These are phyloP conservation scores for Cisticola juncidis DNA, from an alignment of 2,113 vertebrate species.

Conservation along the genomic window DNA sequence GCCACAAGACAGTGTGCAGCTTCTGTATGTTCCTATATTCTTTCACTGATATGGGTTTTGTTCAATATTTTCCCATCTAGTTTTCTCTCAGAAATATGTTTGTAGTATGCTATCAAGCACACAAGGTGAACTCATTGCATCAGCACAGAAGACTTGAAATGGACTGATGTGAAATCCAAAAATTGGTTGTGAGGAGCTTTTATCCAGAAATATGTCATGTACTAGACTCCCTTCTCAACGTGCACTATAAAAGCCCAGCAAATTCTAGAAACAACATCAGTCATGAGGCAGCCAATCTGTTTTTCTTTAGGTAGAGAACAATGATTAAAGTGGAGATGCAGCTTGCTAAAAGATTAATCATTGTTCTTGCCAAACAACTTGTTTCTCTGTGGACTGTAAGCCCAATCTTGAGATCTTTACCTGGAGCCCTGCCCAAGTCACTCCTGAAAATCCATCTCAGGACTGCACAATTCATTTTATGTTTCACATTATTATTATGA, in stretches of 20 bases:
- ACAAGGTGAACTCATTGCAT: background rate
- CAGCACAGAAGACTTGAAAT: background rate
- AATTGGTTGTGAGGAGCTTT: background rate
- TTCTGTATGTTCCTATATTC: background rate
- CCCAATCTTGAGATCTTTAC: background rate
- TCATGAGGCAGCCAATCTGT: background rate
- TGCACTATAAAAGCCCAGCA: background rate
- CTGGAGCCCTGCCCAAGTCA: background rate
- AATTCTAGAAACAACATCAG: background rate
- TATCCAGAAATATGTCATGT: background rate
- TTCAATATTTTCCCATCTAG: rapidly evolving
- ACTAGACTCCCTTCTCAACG: background rate
- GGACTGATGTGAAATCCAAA: background rate
- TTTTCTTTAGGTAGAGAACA: background rate
- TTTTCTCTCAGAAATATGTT: background rate
- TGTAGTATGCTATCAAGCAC: background rate
- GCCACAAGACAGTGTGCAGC: background rate
- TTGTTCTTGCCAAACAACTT: background rate
- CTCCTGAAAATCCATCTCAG: background rate
- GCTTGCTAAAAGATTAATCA: background rate
- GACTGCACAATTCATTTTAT: background rate
- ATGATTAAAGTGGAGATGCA: background rate
- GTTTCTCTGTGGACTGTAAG: background rate
- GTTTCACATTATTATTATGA: background rate
- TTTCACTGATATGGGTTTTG: background rate